phyloP scores from a whole-genome alignment of 2,797 vertebrate species.

The Sebastolobus alascanus region DNA sequence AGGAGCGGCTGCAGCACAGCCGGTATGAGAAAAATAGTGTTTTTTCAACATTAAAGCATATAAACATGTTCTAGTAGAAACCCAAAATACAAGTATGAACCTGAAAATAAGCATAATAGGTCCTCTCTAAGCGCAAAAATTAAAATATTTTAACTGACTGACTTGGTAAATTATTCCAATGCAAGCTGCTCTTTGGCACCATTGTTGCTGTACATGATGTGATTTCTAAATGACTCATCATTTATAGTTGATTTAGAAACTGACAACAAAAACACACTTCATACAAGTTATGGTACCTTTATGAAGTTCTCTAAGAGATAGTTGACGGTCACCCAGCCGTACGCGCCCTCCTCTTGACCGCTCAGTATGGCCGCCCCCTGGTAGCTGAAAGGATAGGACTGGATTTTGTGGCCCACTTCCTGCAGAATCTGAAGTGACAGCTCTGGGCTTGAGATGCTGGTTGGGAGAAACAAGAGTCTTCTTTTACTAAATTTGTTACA shows the following conservation, averaged over 20 bases:
- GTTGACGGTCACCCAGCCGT: constrained; percentile 94
- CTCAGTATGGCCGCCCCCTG: constrained; percentile 86
- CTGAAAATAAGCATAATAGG: no score
- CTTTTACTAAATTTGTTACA: not conserved
- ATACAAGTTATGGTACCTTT: constrained; percentile 81
- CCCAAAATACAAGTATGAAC: no score
- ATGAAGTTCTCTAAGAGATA: constrained; percentile 91
- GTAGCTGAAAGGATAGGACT: constrained; percentile 87
- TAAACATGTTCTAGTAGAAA: no score
- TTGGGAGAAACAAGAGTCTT: not conserved
- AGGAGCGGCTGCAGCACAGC: no score
- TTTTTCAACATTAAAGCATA: not conserved
- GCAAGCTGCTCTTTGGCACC: not conserved
- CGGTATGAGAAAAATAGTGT: no score
- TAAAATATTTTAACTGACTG: not conserved
- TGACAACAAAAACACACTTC: not conserved
- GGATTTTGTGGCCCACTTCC: constrained; percentile 83
- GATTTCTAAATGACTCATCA: not conserved
- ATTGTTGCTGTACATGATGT: not conserved
- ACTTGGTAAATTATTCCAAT: not conserved
- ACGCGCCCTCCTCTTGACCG: constrained; percentile 90
- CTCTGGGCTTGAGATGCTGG: constrained; percentile 70
- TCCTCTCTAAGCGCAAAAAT: not conserved
- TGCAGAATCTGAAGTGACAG: constrained; percentile 79
- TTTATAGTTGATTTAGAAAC: not conserved